Evolutionary conservation across 2,113 vertebrate genomes (phyloP), one percentile per base, ranked within the genome.

Genomic region (Anguilla japonica): DNA sequence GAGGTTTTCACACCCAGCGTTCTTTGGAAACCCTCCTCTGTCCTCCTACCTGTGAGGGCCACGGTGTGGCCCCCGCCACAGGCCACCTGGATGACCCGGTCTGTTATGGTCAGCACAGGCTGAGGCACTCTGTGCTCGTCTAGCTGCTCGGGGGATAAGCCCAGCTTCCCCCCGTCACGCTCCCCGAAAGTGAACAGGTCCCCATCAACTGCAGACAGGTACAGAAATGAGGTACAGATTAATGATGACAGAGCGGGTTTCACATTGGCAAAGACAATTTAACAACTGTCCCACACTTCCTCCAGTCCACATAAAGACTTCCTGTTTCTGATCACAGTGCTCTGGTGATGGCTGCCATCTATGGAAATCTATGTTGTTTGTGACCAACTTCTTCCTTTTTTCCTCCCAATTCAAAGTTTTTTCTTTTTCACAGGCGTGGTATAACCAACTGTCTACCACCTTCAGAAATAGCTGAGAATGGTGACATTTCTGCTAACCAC

Each of bases 31-130:
- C 0, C 53, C 15, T 16, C 53, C 40, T 29, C 41, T 20, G 0
- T 2, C 14, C 56, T 41, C 87, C 18, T 93, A 99, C 98, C 98
- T 95, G 98, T 97, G 34, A 99, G 95, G 0, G 94, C 97, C 90
- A 98, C 95, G 0, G 98, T 99, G 92, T 99, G 98, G 0, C 96
- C 97, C 67, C 98, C 98, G 60, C 98, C 98, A 85, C 98, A 99
- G 41, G 96, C 95, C 91, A 99, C 98, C 90, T 96, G 96, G 15
- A 91, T 92, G 90, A 98, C 98, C 2, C 92, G 94, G 56, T 96
- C 96, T n/a, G 93, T 90, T 94, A 99, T 96, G 90, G 93, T 94
- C 91, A 92, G 90, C 86, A 99, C 97, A 86, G 83, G 91, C 92
- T 99, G 98, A 20, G 98, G 98, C 20, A 95, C 91, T 88, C 93